Evolutionary conservation across 1,140 invertebrate species (phyloP), one percentile per base, ranked within the genome.

Genomic region (Scaptomyza pallida): DNA sequence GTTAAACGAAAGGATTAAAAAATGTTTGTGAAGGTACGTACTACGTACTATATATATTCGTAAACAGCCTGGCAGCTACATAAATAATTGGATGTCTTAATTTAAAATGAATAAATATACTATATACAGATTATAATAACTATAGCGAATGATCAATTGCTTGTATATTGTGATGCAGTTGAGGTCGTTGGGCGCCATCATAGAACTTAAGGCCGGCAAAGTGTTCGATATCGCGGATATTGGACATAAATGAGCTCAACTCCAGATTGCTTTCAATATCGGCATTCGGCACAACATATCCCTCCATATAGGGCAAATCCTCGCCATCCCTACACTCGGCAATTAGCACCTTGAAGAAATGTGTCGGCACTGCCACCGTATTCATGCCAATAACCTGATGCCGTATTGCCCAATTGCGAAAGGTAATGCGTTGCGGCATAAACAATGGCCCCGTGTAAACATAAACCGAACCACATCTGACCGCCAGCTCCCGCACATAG

Each of bases 401-500:
- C 76, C 95, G 95, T 0, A 99, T 94, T 89, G 99, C 99, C 43
- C 94, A 94, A 92, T 98, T 98, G 2, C 97, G 97, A 93, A 99
- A 95, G 10, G 92, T 72, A 86, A 97, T 96, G 77, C 93, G 93
- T 89, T 96, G 95, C 5, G 98, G 98, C 86, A 99, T 93, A 92
- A 97, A 99, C 0, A 99, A 91, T 6, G 98, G 98, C 6, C 99
- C 99, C 1, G 98, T 99, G 90, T 97, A 98, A 17, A 98, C 96
- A 92, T 98, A 99, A 0, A 99, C 95, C 92, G 99, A 97, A 47
- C 93, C 93, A 91, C 96, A 96, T 9, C 94, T 90, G 67, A 95
- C 95, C 0, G 97, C 96, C 61, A 98, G 91, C 0, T 82, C 65
- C 63, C 98, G 93, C 0, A 97, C 95, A 93, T 98, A 95, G 90